Conservation (phyloP, 1,140 invertebrate genomes). For the Psix sp. region DNA sequence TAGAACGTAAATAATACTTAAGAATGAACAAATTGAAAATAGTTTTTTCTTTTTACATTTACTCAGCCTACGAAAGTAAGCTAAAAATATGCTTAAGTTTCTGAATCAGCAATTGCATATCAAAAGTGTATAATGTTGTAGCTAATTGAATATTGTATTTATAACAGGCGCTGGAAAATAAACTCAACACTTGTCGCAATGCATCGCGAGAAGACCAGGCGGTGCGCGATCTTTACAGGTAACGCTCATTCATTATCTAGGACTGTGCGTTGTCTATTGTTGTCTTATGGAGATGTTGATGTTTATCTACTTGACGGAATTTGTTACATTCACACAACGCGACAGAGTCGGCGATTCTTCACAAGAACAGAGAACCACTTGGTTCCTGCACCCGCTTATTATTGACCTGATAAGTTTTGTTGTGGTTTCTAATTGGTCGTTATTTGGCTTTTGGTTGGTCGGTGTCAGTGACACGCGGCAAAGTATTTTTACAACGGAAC, state of each 20-base stretch:
- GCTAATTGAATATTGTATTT: constrained; percentile 47
- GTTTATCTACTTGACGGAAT: constrained; percentile 19
- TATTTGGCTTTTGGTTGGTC: too few relatives aligned
- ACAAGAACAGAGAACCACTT: constrained; percentile 2
- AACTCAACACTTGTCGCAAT: constrained; percentile 74
- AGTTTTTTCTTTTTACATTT: too few relatives aligned
- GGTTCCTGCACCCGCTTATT: constrained; percentile 19
- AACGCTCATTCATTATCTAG: constrained; percentile 67
- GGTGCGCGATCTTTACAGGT: constrained; percentile 76
- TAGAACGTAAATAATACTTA: too few relatives aligned
- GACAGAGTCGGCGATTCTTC: constrained; percentile 22
- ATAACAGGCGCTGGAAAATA: constrained; percentile 74
- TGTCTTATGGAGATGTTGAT: constrained; percentile 15
- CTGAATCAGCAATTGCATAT: too few relatives aligned
- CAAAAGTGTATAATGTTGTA: too few relatives aligned
- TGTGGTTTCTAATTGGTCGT: constrained; percentile 6
- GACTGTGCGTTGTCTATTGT: constrained; percentile 53
- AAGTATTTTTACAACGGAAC: too few relatives aligned
- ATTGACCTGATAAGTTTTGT: constrained; percentile 9
- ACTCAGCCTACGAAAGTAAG: too few relatives aligned
- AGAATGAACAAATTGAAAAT: too few relatives aligned
- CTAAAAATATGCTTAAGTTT: too few relatives aligned
- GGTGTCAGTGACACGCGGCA: too few relatives aligned
- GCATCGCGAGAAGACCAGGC: constrained; percentile 74
- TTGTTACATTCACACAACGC: constrained; percentile 1